Evolutionary conservation across 1,140 invertebrate species (phyloP), one percentile per base, ranked within the genome.

Genomic region (Holotrichia oblita): DNA sequence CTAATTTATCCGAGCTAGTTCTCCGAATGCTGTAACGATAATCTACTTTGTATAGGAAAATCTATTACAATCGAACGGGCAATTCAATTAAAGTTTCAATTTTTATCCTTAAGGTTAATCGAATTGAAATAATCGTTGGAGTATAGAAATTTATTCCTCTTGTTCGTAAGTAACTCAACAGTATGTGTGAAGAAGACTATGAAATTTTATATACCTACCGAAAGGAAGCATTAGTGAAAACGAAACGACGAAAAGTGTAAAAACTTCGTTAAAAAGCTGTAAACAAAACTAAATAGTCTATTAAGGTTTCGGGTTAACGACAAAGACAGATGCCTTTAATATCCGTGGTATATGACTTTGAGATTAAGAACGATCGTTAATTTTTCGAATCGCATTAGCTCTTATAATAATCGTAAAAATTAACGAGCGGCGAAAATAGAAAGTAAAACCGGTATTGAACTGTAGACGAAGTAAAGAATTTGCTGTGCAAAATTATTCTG

Each of bases 201-300:
- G 22, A 69, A 69, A 69, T 27, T 69, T 24, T 69, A 69, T 69
- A 9, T 69, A 69, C 61, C 61, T 69, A 27, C 61, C 20, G 8
- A 69, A 27, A 69, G 12, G 61, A 22, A 34, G 17, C 12, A 69
- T 69, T 69, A 69, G 22, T 69, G 22, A 22, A 69, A 69, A 69
- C 27, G 12, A 69, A 69, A 69, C 24, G 27, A 69, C 27, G 61
- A 34, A 69, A 69, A 24, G 22, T 20, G 22, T 34, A 24, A 69
- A 69, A 69, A 27, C 17, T 69, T 69, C 61, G 61, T 69, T 69
- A 69, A 69, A 69, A 69, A 22, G 61, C 22, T 69, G 61, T 69
- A 69, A 69, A 69, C 61, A 69, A 69, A 69, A 69, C 61, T 69
- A 69, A 34, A 69, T 69, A 55, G 48, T 55, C 48, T 55, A 55